Base-by-base conservation (phyloP, 2,113 vertebrate species). In the Diadophis punctatus region DNA sequence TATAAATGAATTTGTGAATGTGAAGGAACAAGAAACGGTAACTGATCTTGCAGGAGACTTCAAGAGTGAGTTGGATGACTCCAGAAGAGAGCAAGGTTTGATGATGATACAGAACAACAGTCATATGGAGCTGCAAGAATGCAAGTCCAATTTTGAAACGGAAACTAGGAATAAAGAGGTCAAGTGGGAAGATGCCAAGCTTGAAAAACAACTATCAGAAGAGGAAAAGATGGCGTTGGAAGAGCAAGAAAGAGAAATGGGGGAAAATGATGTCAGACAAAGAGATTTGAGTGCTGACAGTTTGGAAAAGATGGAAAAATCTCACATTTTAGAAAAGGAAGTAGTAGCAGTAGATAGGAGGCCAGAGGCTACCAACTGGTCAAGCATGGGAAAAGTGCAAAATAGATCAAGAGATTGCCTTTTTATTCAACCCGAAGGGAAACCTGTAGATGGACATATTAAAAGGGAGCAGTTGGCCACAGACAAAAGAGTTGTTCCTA, bases 231-330 rank as follows among this genome's bases (percentile, higher is more conserved):
- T 93, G 90, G 4, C 49, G 88, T 11, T 80, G 0, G 10, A 95
- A 95, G 93, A 94, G 84, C 88, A 95, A 89, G 80, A 89, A 91
- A 92, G 18, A 9, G 22, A 90, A 94, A 90, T 18, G 25, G 74
- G 88, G 10, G 1, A 6, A 11, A 63, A 9, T 88, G 84, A 53
- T 20, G 90, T 93, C 94, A 95, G 96, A 95, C 90, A 95, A 8
- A 89, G 49, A 87, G 89, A 8, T 18, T 0, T 96, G 12, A 84
- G 10, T 0, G 0, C 89, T 93, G 84, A 23, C 3, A 48, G 20
- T 80, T 39, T 93, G 53, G 95, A 95, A 91, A 86, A 88, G 0
- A 55, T 63, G 43, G 94, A 93, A 39, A 91, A 92, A 8, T 58
- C 60, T 93, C 74, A 94, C 52, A 6, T 87, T 14, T 34, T 48